Evolutionary conservation across 1,140 invertebrate genomes (phyloP).

Genomic region (Drosophila quadrilineata): DNA sequence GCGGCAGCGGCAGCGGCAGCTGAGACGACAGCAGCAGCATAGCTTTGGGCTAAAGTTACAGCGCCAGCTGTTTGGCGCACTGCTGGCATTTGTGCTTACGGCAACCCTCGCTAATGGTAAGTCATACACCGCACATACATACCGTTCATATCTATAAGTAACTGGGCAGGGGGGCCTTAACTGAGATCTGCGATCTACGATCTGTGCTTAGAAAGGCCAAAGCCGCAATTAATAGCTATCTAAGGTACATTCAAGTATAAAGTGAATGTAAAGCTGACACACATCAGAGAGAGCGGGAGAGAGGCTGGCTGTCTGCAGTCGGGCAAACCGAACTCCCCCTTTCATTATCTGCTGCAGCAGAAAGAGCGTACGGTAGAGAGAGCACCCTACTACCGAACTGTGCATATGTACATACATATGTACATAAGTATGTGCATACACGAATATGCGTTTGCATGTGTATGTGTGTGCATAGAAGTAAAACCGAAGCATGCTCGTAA

Average conservation of each 20-base stretch:
- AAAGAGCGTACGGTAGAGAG: constrained; percentile 33
- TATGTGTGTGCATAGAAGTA: constrained; percentile 25
- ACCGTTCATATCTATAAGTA: too few relatives aligned
- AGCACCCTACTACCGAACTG: not conserved
- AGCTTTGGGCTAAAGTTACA: constrained; percentile 35
- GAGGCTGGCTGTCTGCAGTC: too few relatives aligned
- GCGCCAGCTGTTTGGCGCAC: constrained; percentile 69
- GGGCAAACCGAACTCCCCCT: not conserved
- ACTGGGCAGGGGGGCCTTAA: constrained; percentile 33
- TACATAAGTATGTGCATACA: too few relatives aligned
- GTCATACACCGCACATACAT: constrained; percentile 21
- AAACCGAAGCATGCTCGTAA: constrained; percentile 62
- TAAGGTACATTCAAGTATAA: constrained; percentile 68
- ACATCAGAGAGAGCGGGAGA: constrained; percentile 52
- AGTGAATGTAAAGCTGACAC: constrained; percentile 77
- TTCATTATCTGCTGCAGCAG: too few relatives aligned
- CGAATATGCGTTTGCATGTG: not conserved
- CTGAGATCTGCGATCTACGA: constrained; percentile 58
- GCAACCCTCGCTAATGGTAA: constrained; percentile 62
- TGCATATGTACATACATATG: not conserved
- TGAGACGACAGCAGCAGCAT: not conserved
- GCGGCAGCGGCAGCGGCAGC: not conserved
- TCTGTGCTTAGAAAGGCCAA: constrained; percentile 60
- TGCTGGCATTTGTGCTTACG: constrained; percentile 57
- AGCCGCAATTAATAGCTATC: constrained; percentile 67